phyloP scores from a whole-genome alignment of 1,140 invertebrate genomes.

The Brachionus rotundiformis region DNA sequence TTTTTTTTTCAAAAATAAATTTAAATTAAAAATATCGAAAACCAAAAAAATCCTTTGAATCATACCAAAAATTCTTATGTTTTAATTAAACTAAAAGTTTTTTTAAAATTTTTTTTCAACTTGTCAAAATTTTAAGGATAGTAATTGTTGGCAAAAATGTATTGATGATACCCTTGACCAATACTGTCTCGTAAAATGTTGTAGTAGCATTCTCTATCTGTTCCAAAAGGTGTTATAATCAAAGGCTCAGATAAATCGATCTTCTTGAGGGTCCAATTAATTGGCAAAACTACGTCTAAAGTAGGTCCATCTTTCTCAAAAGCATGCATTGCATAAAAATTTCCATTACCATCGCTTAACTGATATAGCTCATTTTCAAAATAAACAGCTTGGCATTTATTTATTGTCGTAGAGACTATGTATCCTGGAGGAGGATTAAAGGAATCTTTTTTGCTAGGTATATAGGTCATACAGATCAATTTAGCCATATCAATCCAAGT shows the following conservation, averaged over 20 bases:
- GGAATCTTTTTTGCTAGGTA: not conserved
- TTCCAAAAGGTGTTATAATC: not conserved
- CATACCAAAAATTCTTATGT: no score
- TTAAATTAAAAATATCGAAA: no score
- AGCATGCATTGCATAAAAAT: slow-evolving; percentile 12
- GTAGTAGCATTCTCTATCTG: not conserved
- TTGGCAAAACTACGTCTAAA: not conserved
- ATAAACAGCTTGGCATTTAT: not conserved
- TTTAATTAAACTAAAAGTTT: no score
- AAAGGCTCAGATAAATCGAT: not conserved
- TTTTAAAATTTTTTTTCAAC: no score
- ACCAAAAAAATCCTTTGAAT: no score
- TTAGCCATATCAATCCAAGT: not conserved
- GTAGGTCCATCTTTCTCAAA: not conserved
- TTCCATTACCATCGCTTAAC: not conserved
- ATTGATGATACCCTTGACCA: slow-evolving; percentile 19
- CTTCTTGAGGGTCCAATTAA: not conserved
- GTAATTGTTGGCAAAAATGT: not conserved
- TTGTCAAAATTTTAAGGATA: no score
- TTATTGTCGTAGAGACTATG: not conserved
- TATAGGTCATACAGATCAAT: not conserved
- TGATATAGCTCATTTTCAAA: not conserved
- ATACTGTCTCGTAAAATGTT: not conserved
- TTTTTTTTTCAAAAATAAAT: no score
- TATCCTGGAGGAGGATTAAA: not conserved